Base-by-base conservation (phyloP, 2,888 invertebrate genomes). In the Pemphredon lugubris region DNA sequence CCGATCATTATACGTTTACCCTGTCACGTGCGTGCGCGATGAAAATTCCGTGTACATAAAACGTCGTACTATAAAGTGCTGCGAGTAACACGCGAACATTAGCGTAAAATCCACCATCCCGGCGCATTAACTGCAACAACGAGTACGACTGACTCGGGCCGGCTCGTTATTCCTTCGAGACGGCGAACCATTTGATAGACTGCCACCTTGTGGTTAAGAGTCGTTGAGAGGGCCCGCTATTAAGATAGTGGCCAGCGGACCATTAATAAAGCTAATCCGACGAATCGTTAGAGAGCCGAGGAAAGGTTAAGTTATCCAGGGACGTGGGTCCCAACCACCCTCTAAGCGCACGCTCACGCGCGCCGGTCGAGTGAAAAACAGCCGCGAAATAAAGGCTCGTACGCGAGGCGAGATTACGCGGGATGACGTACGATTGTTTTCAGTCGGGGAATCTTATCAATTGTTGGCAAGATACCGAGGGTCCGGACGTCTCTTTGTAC, bases 201-300 rank as follows among this genome's bases (percentile, higher is more conserved):
- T 40, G 23, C 16, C 34, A 21, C 47, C 32, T 23, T 14, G 40
- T 37, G 9, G 23, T 13, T 44, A 21, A 32, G 42, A 37, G 21
- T 34, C 47, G 9, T n/a, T 30, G 21, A 14, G 16, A 23, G 23
- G 26, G 53, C 16, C 23, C 18, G 51, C 53, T 45, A 44, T 61
- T 61, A 45, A 61, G 53, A 61, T 61, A 59, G 9, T 32, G 32
- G n/a, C 20, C n/a, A 7, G 39, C 18, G n/a, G 21, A 18, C 54
- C 68, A 77, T 77, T 79, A 81, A 82, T 76, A 79, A 70, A 66
- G 74, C 58, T 66, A 55, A 70, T 57, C 64, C 73, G 73, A 77
- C 70, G 69, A 81, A 79, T 81, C 71, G 77, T 61, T 60, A 57
- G 77, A 71, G 73, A 77, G 71, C 75, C 50, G 61, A 42, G 65